Conservation (phyloP, 2,113 vertebrate species). For the Eurystomus gularis region DNA sequence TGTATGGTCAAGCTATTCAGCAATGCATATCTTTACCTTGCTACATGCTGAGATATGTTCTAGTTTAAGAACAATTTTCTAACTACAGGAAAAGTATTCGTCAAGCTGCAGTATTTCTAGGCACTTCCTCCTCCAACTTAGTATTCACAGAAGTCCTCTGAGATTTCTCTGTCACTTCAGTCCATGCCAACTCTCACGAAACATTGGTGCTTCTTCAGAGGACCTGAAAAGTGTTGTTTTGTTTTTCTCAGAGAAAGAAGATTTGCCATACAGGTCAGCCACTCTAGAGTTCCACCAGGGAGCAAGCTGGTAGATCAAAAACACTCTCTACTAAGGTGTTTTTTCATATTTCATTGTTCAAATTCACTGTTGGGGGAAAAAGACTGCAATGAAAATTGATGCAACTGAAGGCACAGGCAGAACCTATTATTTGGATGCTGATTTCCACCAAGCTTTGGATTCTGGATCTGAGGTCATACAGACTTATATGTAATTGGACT, state of each 20-base stretch:
- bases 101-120: slow-evolving; percentile 39
- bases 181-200: background rate
- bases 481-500: background rate
- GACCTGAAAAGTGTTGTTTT: background rate
- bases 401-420: background rate
- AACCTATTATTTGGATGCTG: background rate
- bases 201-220: slow-evolving; percentile 1
- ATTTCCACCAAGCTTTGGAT: background rate
- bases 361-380: background rate
- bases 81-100: slow-evolving; percentile 2
- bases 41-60: slow-evolving; percentile 61
- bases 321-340: background rate
- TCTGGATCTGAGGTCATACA: background rate
- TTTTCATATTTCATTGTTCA: background rate
- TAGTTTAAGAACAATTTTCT: slow-evolving; percentile 32
- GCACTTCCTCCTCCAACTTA: background rate
- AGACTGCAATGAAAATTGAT: background rate
- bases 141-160: background rate
- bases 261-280: background rate
- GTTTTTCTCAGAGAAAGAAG: background rate
- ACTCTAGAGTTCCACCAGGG: background rate
- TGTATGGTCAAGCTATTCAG: background rate
- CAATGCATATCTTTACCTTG: background rate
- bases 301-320: background rate
- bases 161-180: background rate